Evolutionary conservation across 1,140 invertebrate species (phyloP).

Genomic region (Pteromalus puparum): DNA sequence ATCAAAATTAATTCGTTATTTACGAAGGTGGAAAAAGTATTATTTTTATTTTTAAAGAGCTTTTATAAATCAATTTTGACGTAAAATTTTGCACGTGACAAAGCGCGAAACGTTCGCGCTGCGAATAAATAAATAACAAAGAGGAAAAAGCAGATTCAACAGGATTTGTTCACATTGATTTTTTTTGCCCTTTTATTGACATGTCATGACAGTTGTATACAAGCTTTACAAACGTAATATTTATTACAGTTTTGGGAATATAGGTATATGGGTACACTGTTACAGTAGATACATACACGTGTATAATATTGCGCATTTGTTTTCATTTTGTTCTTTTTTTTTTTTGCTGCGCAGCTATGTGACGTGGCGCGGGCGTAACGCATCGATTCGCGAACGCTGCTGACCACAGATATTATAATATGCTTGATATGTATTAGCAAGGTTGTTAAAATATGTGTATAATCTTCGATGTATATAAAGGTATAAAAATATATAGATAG

Average conservation of each 20-base stretch:
- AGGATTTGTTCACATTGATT: background rate
- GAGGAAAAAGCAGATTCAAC: too few species aligned
- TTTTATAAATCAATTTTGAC: too few species aligned
- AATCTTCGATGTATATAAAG: background rate
- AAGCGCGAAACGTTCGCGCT: too few species aligned
- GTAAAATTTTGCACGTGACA: too few species aligned
- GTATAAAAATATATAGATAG: conserved; percentile 33
- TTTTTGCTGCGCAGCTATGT: background rate
- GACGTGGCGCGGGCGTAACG: background rate
- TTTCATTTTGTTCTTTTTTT: conserved; percentile 1
- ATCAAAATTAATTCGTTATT: too few species aligned
- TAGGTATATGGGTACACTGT: background rate
- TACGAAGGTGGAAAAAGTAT: too few species aligned
- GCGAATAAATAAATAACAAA: too few species aligned
- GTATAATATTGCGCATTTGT: background rate
- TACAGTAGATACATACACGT: conserved; percentile 18
- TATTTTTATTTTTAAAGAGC: too few species aligned
- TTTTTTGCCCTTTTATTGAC: conserved; percentile 45
- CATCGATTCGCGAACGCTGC: background rate
- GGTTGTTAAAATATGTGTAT: background rate
- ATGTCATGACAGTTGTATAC: conserved; percentile 25
- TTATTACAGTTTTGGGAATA: conserved; percentile 17
- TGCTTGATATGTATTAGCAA: conserved; percentile 29
- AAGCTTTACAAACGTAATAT: conserved; percentile 38
- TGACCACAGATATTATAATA: background rate